Evolutionary conservation across 2,888 invertebrate species (phyloP).

Genomic region (Drosophila macrospina): DNA sequence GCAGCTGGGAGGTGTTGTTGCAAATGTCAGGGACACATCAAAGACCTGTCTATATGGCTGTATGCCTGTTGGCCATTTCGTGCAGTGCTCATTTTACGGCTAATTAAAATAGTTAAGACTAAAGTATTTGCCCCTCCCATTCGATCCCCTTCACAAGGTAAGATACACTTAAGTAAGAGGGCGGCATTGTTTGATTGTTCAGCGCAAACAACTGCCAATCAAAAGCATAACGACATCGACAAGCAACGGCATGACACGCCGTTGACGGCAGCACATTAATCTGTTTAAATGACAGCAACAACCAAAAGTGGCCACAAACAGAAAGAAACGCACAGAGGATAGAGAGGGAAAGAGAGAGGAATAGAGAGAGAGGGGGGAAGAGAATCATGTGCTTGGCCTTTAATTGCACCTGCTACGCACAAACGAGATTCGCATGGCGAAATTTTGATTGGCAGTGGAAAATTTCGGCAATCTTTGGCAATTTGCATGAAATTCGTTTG

Average conservation of each 20-base stretch:
- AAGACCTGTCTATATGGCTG: constrained; percentile 51
- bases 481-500: constrained; percentile 71
- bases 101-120: constrained; percentile 68
- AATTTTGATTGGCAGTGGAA: constrained; percentile 45
- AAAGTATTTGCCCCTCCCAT: too few species aligned
- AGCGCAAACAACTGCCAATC: constrained; percentile 70
- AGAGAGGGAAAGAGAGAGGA: too few species aligned
- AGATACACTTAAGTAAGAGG: constrained; percentile 12
- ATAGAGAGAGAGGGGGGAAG: not conserved
- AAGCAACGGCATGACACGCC: constrained; percentile 53
- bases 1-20: constrained; percentile 49
- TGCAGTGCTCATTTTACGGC: constrained; percentile 60
- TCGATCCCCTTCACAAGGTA: too few species aligned
- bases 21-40: constrained; percentile 60
- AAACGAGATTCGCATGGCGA: constrained; percentile 46
- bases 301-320: constrained; percentile 20
- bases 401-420: constrained; percentile 46
- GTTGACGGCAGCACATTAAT: constrained; percentile 71
- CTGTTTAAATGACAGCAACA: constrained; percentile 63
- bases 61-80: constrained; percentile 47
- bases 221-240: constrained; percentile 56
- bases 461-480: constrained; percentile 46
- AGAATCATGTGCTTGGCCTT: constrained; percentile 39
- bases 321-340: not conserved
- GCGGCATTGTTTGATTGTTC: constrained; percentile 43